Evolutionary conservation across 2,113 vertebrate species (phyloP).

Genomic region (Percopsis transmontana): DNA sequence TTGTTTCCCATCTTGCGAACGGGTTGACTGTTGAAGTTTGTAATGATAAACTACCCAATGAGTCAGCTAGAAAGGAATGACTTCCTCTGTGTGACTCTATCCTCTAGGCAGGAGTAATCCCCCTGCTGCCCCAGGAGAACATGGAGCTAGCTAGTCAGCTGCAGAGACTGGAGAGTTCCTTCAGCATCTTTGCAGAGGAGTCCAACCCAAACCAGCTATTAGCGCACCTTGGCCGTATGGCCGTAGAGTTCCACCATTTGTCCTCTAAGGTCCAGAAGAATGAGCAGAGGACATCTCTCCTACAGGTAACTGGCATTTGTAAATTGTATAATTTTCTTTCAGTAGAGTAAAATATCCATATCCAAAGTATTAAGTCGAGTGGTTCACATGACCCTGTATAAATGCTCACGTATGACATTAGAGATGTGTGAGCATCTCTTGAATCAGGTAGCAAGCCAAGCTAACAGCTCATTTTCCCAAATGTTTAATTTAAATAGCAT

Average conservation of each 20-base stretch:
- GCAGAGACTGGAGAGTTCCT: conserved; percentile 90
- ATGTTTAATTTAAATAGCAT: too few species aligned
- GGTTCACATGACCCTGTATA: too few species aligned
- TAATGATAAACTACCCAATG: conserved; percentile 1
- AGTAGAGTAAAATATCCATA: too few species aligned
- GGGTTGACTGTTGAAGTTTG: not conserved
- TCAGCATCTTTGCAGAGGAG: conserved; percentile 91
- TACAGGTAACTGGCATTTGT: conserved; percentile 84
- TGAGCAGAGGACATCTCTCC: conserved; percentile 89
- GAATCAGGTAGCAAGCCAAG: too few species aligned
- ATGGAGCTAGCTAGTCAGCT: conserved; percentile 87
- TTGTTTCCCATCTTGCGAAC: not conserved
- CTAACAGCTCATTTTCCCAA: too few species aligned
- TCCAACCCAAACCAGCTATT: conserved; percentile 92
- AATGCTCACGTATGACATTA: too few species aligned
- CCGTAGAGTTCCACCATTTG: conserved; percentile 94
- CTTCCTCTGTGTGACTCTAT: conserved; percentile 30
- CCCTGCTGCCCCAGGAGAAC: conserved; percentile 80
- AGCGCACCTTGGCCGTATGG: conserved; percentile 93
- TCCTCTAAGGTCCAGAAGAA: conserved; percentile 97
- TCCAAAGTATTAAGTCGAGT: too few species aligned
- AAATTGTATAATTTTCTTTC: too few species aligned
- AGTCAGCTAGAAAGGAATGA: conserved; percentile 11
- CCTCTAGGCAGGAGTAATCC: conserved; percentile 61
- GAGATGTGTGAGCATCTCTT: too few species aligned